Percentiles rank a stretch among this genome's conserved stretches.
Evolutionary conservation across 1,140 invertebrate genomes (phyloP).

Genomic region (Lepidurus packardi): DNA sequence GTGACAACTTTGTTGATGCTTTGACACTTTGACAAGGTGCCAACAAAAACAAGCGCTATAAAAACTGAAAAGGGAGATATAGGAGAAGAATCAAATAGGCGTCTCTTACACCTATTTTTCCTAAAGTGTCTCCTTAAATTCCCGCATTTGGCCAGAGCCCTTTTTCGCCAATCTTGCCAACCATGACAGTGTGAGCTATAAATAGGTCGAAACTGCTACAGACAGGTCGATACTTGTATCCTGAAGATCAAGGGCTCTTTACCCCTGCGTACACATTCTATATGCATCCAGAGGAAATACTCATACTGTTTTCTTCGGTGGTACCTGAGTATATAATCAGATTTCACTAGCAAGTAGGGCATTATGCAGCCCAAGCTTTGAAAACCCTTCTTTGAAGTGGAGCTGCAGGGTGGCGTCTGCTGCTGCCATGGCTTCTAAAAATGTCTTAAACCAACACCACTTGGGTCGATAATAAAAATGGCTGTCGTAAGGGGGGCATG

Average conservation of each 20-base stretch:
- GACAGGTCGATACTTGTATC: background rate
- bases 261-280: background rate
- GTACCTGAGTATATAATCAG: conserved; percentile 4
- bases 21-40: too few relatives aligned
- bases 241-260: background rate
- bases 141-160: too few relatives aligned
- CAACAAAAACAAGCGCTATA: too few relatives aligned
- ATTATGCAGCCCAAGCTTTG: background rate
- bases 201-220: background rate
- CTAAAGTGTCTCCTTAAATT: too few relatives aligned
- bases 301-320: background rate
- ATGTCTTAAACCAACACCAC: background rate
- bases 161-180: background rate
- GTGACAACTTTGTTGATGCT: too few relatives aligned
- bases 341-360: background rate
- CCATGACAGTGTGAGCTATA: background rate
- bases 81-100: too few relatives aligned
- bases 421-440: background rate
- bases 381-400: background rate
- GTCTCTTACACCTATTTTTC: too few relatives aligned
- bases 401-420: conserved; percentile 20
- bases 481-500: background rate
- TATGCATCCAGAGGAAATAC: background rate
- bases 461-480: background rate
- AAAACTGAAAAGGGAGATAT: too few relatives aligned